Percentiles rank a stretch among this genome's conserved stretches.
phyloP scores from a whole-genome alignment of 2,113 vertebrate species.

The Pseudolaguvia tuberculata region DNA sequence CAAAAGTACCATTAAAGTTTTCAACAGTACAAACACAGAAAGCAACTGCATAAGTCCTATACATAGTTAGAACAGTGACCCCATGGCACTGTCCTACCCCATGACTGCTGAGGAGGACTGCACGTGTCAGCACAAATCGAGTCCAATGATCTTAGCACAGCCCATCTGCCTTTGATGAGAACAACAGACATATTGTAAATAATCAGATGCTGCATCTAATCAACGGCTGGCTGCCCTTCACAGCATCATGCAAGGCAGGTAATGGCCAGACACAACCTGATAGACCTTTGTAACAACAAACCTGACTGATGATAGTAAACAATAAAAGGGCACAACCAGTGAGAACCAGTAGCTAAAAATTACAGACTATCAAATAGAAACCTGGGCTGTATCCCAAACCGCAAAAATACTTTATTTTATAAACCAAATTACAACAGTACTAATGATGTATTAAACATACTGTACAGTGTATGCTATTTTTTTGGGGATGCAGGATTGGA shows the following conservation, averaged over 20 bases:
- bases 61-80: not conserved
- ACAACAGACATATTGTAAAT: not conserved
- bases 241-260: not conserved
- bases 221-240: not conserved
- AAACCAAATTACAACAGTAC: not conserved
- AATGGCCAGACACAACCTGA: not conserved
- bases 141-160: not conserved
- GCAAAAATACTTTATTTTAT: not conserved
- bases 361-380: not conserved
- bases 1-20: not conserved
- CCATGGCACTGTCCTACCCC: not conserved
- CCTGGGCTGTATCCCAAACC: not conserved
- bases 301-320: not conserved
- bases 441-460: not conserved
- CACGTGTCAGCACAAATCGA: not conserved
- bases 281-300: not conserved
- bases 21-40: not conserved
- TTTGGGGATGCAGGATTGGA: not conserved
- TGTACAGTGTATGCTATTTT: not conserved
- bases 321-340: not conserved
- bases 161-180: not conserved
- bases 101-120: not conserved
- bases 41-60: not conserved
- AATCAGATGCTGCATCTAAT: conserved; percentile 10
- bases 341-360: not conserved